Evolutionary conservation across 2,888 invertebrate species (phyloP).

Genomic region (Lottia scabra): DNA sequence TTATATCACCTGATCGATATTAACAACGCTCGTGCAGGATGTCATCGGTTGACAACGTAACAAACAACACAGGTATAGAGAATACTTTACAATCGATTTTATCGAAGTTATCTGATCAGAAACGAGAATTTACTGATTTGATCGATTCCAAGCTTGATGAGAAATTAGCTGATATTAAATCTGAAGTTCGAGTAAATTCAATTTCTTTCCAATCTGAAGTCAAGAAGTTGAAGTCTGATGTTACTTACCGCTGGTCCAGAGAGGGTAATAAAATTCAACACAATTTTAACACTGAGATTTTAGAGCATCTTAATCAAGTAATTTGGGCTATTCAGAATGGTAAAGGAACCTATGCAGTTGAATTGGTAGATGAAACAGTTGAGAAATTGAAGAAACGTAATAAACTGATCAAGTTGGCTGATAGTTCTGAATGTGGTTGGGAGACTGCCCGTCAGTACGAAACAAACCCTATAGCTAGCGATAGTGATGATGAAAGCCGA

Average conservation of each 20-base stretch:
- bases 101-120: too few relatives aligned
- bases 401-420: slow-evolving; percentile 28
- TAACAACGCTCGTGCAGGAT: too few relatives aligned
- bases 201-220: slow-evolving; percentile 12
- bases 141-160: too few relatives aligned
- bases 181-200: slow-evolving; percentile 13
- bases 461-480: slow-evolving; percentile 6
- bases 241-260: too few relatives aligned
- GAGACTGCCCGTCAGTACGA: slow-evolving; percentile 28
- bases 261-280: too few relatives aligned
- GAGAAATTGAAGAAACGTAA: slow-evolving; percentile 26
- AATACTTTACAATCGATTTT: neutral
- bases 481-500: too few relatives aligned
- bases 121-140: too few relatives aligned
- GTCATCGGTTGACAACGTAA: too few relatives aligned
- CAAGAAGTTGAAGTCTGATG: slow-evolving; percentile 11
- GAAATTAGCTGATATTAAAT: slow-evolving; percentile 11
- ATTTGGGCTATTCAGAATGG: slow-evolving; percentile 21
- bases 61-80: too few relatives aligned
- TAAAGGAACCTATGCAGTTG: slow-evolving; percentile 16
- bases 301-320: too few relatives aligned
- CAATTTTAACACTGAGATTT: slow-evolving; percentile 11
- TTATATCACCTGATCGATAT: too few relatives aligned
- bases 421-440: slow-evolving; percentile 29
- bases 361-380: slow-evolving; percentile 3